A percentile compares a stretch with the other conserved stretches of the same genome.
phyloP scores from a whole-genome alignment of 92 coral and sea anemone species.

The Diadumene lineata region DNA sequence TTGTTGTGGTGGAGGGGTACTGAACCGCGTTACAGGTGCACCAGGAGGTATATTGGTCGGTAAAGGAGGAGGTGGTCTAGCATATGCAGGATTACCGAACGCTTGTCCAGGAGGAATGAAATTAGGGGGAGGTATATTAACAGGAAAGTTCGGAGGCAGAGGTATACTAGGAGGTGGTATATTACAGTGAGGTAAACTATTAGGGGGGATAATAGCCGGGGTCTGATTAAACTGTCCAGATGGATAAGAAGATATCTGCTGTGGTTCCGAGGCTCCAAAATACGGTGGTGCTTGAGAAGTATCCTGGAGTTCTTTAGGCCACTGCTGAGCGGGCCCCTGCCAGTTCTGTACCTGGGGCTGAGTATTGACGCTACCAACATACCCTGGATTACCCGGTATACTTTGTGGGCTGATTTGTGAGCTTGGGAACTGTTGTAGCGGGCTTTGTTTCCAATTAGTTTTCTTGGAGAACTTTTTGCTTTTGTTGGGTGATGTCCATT shows the following conservation, averaged over 20 bases:
- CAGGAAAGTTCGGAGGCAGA: conserved; percentile 58
- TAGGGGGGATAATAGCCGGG: conserved; percentile 48
- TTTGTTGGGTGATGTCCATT: conserved; percentile 20
- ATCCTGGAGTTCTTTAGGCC: conserved; percentile 42
- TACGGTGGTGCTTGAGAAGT: conserved; percentile 39
- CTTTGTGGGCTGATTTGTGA: conserved; percentile 44
- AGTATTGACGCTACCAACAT: not conserved
- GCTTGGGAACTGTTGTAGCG: conserved; percentile 34
- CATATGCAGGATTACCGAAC: conserved; percentile 27
- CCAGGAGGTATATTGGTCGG: conserved; percentile 15
- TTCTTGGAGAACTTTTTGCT: conserved; percentile 63
- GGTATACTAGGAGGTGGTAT: conserved; percentile 71
- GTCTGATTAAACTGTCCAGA: conserved; percentile 42
- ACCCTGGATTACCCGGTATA: conserved; percentile 7
- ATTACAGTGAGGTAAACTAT: conserved; percentile 38
- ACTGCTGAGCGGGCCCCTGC: conserved; percentile 55
- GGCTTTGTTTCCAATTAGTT: conserved; percentile 34
- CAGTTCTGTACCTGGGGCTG: conserved; percentile 49
- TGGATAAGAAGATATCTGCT: conserved; percentile 31
- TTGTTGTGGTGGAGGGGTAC: conserved; percentile 34
- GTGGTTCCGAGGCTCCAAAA: conserved; percentile 34
- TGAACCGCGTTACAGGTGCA: conserved; percentile 12
- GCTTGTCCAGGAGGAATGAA: conserved; percentile 55
- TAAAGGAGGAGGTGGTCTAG: conserved; percentile 43
- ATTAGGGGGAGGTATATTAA: conserved; percentile 79